Conservation (phyloP, 2,888 invertebrate species). For the Athripsodes cinereus region DNA sequence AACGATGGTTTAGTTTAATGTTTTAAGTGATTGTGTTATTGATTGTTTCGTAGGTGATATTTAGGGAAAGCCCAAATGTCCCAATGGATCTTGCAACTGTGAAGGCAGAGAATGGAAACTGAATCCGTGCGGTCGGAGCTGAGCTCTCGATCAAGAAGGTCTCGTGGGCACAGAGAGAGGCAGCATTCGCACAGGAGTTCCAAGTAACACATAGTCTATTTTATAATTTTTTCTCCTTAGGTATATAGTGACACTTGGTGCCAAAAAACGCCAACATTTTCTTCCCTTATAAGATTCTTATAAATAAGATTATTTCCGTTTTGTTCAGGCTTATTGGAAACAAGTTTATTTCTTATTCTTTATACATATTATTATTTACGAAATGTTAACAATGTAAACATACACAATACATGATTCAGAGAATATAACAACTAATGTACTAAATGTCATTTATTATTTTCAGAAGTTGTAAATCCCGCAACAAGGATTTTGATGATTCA, state of each 20-base stretch:
- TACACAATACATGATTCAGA: no score
- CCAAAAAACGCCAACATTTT: no score
- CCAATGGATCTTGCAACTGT: slow-evolving; percentile 20
- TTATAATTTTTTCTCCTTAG: not conserved
- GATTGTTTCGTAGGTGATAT: not conserved
- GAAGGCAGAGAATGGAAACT: slow-evolving; percentile 68
- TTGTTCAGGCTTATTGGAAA: no score
- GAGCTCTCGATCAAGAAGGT: slow-evolving; percentile 73
- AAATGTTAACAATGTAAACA: no score
- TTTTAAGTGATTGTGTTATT: slow-evolving; percentile 4
- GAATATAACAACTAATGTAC: no score
- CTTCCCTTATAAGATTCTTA: not conserved
- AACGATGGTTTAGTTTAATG: slow-evolving; percentile 1
- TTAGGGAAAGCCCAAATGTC: slow-evolving; percentile 14
- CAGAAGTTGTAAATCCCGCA: slow-evolving; percentile 56
- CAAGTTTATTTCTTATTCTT: no score
- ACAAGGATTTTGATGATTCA: slow-evolving; percentile 55
- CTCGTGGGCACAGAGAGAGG: slow-evolving; percentile 51
- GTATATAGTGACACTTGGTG: no score
- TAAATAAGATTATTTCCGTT: no score
- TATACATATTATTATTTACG: no score
- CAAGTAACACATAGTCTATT: slow-evolving; percentile 42
- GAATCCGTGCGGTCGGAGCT: slow-evolving; percentile 91
- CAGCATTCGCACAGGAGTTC: slow-evolving; percentile 61
- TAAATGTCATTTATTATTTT: no score